Conservation (phyloP, 2,888 invertebrate genomes). For the Anorthoa munda region DNA sequence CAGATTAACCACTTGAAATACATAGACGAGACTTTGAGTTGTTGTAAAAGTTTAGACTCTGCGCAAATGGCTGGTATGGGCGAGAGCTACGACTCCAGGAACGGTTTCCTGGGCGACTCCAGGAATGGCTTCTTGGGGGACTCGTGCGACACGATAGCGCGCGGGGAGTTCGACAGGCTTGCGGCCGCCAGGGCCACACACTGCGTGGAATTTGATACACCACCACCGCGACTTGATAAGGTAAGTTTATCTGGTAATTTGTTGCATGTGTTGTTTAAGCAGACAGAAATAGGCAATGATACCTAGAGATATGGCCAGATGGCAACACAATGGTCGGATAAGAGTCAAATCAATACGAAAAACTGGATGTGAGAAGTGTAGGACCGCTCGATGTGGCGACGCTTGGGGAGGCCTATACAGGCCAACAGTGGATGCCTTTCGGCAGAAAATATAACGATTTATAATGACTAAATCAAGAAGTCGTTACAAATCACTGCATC, state of each 20-base stretch:
- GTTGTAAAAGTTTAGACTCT: constrained; percentile 88
- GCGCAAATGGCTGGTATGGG: constrained; percentile 88
- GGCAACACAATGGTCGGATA: too few species aligned
- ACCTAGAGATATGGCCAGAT: too few species aligned
- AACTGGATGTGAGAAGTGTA: too few species aligned
- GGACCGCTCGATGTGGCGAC: too few species aligned
- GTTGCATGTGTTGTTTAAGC: background rate
- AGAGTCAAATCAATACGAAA: too few species aligned
- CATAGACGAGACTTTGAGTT: constrained; percentile 91
- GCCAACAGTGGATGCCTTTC: too few species aligned
- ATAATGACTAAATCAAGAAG: too few species aligned
- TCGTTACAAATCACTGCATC: background rate
- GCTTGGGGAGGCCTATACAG: too few species aligned
- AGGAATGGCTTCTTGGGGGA: constrained; percentile 87
- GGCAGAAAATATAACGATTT: too few species aligned
- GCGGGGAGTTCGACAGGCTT: constrained; percentile 83
- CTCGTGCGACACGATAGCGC: constrained; percentile 87
- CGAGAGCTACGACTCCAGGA: constrained; percentile 88
- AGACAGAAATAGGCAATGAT: too few species aligned
- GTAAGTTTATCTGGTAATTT: constrained; percentile 61
- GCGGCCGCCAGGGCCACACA: constrained; percentile 76
- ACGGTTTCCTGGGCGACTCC: constrained; percentile 87
- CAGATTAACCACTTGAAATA: constrained; percentile 92
- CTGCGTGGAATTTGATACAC: constrained; percentile 83
- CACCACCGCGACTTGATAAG: constrained; percentile 83